A percentile compares a stretch with the other conserved stretches of the same genome.
These are phyloP conservation scores for Notolabrus celidotus DNA, from an alignment of 2,797 vertebrate genomes.

Conservation along the genomic window DNA sequence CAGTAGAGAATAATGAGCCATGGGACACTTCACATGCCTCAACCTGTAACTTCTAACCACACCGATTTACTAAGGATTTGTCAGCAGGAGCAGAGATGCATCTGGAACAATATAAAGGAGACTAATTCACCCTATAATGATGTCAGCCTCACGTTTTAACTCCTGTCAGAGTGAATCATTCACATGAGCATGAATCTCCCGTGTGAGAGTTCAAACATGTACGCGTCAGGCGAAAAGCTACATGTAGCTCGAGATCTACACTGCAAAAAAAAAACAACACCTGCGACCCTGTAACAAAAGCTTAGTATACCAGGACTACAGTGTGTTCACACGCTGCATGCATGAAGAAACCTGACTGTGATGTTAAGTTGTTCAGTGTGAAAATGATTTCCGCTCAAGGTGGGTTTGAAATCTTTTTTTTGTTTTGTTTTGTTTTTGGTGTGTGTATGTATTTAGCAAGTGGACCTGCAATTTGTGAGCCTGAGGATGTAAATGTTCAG, in stretches of 20 bases:
- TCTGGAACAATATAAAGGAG: slow-evolving; percentile 17
- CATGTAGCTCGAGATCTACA: slow-evolving; percentile 34
- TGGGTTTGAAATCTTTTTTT: slow-evolving; percentile 45
- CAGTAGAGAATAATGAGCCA: slow-evolving; percentile 56
- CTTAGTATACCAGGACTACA: slow-evolving; percentile 60
- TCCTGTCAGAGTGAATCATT: slow-evolving; percentile 25
- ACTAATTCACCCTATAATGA: slow-evolving; percentile 46
- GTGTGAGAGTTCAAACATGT: slow-evolving; percentile 3
- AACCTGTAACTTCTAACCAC: slow-evolving; percentile 47
- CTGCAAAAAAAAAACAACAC: slow-evolving; percentile 52
- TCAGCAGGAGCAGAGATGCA: slow-evolving; percentile 55
- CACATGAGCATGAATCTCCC: slow-evolving; percentile 31
- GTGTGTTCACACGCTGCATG: slow-evolving; percentile 76
- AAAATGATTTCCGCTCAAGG: slow-evolving; percentile 64
- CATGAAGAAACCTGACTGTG: slow-evolving; percentile 70
- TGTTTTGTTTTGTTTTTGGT: slow-evolving; percentile 32
- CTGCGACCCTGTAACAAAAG: slow-evolving; percentile 55
- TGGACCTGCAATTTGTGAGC: slow-evolving; percentile 66
- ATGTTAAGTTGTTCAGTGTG: slow-evolving; percentile 71
- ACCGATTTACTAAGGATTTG: slow-evolving; percentile 60
- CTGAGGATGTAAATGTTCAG: slow-evolving; percentile 62
- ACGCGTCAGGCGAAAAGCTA: slow-evolving; percentile 20
- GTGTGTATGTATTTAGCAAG: slow-evolving; percentile 60
- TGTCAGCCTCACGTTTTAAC: slow-evolving; percentile 57
- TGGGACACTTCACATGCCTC: slow-evolving; percentile 55